These are phyloP conservation scores for Drosophila subobscura DNA, from an alignment of 1,140 invertebrate species.

Conservation along the genomic window DNA sequence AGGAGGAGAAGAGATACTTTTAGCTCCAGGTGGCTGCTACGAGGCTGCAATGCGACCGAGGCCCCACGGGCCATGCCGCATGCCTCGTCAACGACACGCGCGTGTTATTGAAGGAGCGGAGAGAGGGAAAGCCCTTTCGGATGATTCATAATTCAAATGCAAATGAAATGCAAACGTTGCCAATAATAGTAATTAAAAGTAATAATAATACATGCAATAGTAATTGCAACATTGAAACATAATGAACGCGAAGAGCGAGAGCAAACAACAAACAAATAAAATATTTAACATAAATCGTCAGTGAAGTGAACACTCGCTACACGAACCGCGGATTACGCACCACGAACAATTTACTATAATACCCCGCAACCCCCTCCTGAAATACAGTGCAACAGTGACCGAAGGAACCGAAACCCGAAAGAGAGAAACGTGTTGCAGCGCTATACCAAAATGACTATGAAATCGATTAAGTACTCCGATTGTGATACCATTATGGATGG, in stretches of 20 bases:
- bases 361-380: neutral
- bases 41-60: conserved; percentile 28
- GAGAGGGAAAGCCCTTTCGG: too few relatives aligned
- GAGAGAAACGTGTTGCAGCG: conserved; percentile 2
- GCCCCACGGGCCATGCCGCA: conserved; percentile 34
- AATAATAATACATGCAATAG: conserved; percentile 44
- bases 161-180: conserved; percentile 60
- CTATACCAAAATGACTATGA: conserved; percentile 82
- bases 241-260: conserved; percentile 12
- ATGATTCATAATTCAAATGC: neutral
- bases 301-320: conserved; percentile 28
- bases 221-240: conserved; percentile 13
- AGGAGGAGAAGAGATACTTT: neutral
- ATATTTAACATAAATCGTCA: conserved; percentile 46
- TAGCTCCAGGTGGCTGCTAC: conserved; percentile 1
- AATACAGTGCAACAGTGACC: conserved; percentile 19
- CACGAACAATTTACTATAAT: too few relatives aligned
- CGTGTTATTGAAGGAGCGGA: neutral
- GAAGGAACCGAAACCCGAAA: neutral
- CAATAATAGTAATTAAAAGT: conserved; percentile 60
- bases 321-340: neutral
- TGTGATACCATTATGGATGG: conserved; percentile 85
- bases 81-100: conserved; percentile 23
- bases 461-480: conserved; percentile 84
- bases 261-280: conserved; percentile 36